Conservation (phyloP, 2,113 vertebrate species). For the Sprattus sprattus region DNA sequence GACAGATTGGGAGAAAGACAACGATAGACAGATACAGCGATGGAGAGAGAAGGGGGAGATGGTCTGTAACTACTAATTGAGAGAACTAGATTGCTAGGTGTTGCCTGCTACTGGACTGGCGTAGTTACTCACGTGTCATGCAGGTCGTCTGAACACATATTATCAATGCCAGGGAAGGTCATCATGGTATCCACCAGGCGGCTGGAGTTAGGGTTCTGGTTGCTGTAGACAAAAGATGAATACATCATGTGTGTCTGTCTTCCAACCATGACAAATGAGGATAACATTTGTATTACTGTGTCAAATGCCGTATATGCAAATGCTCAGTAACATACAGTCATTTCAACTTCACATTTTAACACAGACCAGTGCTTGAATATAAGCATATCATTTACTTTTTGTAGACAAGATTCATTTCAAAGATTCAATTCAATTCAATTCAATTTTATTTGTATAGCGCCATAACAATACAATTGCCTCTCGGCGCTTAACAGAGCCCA, state of each 20-base stretch:
- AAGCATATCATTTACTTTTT: neutral
- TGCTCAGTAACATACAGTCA: too few relatives aligned
- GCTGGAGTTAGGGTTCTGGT: constrained; percentile 75
- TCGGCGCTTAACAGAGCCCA: too few relatives aligned
- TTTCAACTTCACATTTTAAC: too few relatives aligned
- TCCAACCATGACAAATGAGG: neutral
- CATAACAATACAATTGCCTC: too few relatives aligned
- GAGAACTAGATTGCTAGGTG: constrained; percentile 32
- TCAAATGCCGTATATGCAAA: neutral
- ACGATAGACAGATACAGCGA: neutral
- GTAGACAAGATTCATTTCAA: too few relatives aligned
- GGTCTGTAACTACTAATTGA: constrained; percentile 28
- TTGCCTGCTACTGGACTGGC: constrained; percentile 5
- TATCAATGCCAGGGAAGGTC: constrained; percentile 86
- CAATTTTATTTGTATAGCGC: too few relatives aligned
- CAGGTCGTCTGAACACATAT: constrained; percentile 70
- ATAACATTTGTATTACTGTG: neutral
- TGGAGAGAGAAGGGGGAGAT: neutral
- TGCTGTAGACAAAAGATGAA: constrained; percentile 66
- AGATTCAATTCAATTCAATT: too few relatives aligned
- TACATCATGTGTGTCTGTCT: constrained; percentile 12
- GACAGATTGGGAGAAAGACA: constrained; percentile 22
- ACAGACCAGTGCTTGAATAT: neutral
- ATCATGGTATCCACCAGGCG: constrained; percentile 78
- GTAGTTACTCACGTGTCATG: constrained; percentile 59